Evolutionary conservation across 1,140 invertebrate genomes (phyloP), one percentile per base, ranked within the genome.

Genomic region (Vanessa tameamea): DNA sequence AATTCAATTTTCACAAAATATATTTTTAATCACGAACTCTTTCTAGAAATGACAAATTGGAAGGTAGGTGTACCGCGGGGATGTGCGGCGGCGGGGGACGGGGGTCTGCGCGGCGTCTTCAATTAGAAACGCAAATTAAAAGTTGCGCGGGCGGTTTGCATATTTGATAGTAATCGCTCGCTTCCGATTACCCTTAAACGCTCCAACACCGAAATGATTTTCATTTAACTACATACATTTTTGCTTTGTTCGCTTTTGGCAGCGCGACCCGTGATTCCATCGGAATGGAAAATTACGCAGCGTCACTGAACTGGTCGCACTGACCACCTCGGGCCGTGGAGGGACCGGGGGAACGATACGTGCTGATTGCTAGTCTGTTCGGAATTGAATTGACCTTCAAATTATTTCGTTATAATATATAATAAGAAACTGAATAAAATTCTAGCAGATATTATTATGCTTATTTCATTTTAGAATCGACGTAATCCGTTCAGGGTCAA

Each of bases 121-220:
- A 66, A 66, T 51, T 50, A 66, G 64, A 51, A 50, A 16, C 6
- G n/a, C 47, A 31, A 66, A 66, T 66, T 66, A 66, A 66, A 66
- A 66, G 64, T 66, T 31, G 47, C 57, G 64, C 61, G n/a, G 61
- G 51, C n/a, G 61, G 61, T 64, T 64, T 64, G 64, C 64, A 51
- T 66, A 51, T 66, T 31, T 51, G 64, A 66, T 66, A 64, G 64
- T 51, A 51, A 66, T 66, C 64, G 64, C 64, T 66, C 43, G 64
- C 20, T 20, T n/a, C 14, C 31, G 47, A 66, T 66, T 66, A 51
- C 47, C 23, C 50, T 26, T 61, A 61, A 37, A 43, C n/a, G 48
- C n/a, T 55, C 14, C 63, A 43, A 43, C 37, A 13, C 37, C 63
- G 20, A 64, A 64, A 8, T 64, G 63, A 64, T 64, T 64, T 43